Conservation (phyloP, 2,888 invertebrate species). For the Drosophila neonasuta region DNA sequence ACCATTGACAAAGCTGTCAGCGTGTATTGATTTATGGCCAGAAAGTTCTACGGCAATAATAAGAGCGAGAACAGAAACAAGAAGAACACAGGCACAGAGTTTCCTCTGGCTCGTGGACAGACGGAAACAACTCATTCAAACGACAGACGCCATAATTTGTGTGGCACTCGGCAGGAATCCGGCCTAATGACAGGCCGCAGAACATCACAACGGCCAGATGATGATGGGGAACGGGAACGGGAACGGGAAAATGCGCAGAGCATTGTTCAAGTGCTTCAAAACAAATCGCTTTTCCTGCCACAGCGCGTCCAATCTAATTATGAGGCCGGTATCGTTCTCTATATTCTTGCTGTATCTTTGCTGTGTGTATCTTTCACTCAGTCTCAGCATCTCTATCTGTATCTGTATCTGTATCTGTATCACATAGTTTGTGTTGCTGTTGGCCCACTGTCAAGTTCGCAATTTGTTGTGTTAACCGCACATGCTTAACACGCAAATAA, state of each 20-base stretch:
- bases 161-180: conserved; percentile 37
- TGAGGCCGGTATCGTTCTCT: conserved; percentile 17
- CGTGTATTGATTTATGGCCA: conserved; percentile 70
- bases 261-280: conserved; percentile 44
- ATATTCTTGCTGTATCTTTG: not conserved
- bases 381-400: not conserved
- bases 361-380: conserved; percentile 10
- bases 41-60: conserved; percentile 16
- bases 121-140: conserved; percentile 53
- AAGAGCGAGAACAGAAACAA: not conserved
- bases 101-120: not conserved
- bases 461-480: conserved; percentile 62
- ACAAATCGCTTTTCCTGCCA: conserved; percentile 62
- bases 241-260: not conserved
- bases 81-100: not conserved
- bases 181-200: conserved; percentile 53
- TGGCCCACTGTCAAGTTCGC: conserved; percentile 42
- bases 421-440: no score
- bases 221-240: not conserved
- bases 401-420: conserved; percentile 1
- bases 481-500: conserved; percentile 67
- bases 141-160: conserved; percentile 65
- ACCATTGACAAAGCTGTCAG: conserved; percentile 75
- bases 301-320: conserved; percentile 51
- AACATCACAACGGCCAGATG: conserved; percentile 8